Percentiles rank a stretch among this genome's conserved stretches.
Evolutionary conservation across 2,113 vertebrate genomes (phyloP).

Genomic region (Poeciliopsis turrubarensis): DNA sequence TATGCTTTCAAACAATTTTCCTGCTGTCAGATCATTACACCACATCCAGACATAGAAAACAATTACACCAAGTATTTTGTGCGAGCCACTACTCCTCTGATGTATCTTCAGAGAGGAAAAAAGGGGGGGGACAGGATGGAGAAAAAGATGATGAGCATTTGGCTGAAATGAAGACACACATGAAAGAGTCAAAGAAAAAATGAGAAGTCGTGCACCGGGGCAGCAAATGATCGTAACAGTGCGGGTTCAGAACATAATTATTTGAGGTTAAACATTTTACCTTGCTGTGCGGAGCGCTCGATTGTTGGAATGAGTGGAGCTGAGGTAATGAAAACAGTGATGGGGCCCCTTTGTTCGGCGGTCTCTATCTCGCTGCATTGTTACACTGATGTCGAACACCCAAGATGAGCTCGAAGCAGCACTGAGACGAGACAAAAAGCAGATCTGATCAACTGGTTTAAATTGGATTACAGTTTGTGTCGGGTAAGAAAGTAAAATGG

Average conservation of each 20-base stretch:
- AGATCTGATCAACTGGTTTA: constrained; percentile 38
- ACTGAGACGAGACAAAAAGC: constrained; percentile 45
- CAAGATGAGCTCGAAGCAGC: constrained; percentile 22
- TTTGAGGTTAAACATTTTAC: constrained; percentile 75
- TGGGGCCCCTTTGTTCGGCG: constrained; percentile 20
- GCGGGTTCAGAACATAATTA: constrained; percentile 76
- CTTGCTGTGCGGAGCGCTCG: constrained; percentile 55
- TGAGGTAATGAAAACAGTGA: constrained; percentile 49
- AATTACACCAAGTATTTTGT: constrained; percentile 67
- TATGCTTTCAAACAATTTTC: neutral
- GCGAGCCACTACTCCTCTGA: constrained; percentile 60
- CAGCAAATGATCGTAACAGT: constrained; percentile 52
- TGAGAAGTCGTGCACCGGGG: constrained; percentile 34
- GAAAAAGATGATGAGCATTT: constrained; percentile 36
- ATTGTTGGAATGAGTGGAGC: constrained; percentile 60
- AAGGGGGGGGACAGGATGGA: neutral
- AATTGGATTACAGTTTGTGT: neutral
- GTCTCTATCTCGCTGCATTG: constrained; percentile 24
- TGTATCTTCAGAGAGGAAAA: constrained; percentile 67
- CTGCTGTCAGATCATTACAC: constrained; percentile 32
- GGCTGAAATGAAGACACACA: constrained; percentile 38
- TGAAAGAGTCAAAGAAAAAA: constrained; percentile 35
- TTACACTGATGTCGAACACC: constrained; percentile 43
- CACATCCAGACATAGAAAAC: constrained; percentile 53
- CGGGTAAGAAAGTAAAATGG: neutral